These are phyloP conservation scores for Lysandra bellargus DNA, from an alignment of 2,888 invertebrate species.

Conservation along the genomic window DNA sequence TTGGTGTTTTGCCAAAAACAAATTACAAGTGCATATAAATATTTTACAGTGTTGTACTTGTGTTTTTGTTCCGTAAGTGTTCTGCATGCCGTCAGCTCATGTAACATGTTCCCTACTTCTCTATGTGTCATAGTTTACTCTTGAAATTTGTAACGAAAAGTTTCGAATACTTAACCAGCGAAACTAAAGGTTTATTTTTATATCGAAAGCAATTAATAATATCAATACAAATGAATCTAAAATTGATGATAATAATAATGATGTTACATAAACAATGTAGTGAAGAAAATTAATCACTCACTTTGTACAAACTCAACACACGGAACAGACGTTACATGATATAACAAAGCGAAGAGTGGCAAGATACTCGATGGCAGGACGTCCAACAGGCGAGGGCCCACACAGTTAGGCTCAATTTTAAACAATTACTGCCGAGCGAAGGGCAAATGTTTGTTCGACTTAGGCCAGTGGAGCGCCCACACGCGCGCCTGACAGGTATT, in stretches of 20 bases:
- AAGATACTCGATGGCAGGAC: constrained; percentile 54
- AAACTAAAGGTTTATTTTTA: not conserved
- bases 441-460: constrained; percentile 80
- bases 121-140: not conserved
- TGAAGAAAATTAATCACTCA: not conserved
- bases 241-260: constrained; percentile 6
- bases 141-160: not conserved
- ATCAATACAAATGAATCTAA: not conserved
- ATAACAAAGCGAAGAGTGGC: constrained; percentile 54
- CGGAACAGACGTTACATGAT: constrained; percentile 45
- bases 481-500: constrained; percentile 78
- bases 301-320: not conserved
- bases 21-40: constrained; percentile 23
- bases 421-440: constrained; percentile 79
- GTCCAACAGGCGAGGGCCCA: constrained; percentile 69
- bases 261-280: not conserved
- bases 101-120: not conserved
- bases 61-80: constrained; percentile 3
- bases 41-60: not conserved
- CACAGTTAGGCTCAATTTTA: constrained; percentile 81
- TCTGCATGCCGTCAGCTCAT: constrained; percentile 7
- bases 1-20: constrained; percentile 21
- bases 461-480: constrained; percentile 72
- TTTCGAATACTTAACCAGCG: not conserved
- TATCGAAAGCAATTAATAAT: not conserved